Conservation (phyloP, 1,140 invertebrate species). For the Heliconius hewitsoni region DNA sequence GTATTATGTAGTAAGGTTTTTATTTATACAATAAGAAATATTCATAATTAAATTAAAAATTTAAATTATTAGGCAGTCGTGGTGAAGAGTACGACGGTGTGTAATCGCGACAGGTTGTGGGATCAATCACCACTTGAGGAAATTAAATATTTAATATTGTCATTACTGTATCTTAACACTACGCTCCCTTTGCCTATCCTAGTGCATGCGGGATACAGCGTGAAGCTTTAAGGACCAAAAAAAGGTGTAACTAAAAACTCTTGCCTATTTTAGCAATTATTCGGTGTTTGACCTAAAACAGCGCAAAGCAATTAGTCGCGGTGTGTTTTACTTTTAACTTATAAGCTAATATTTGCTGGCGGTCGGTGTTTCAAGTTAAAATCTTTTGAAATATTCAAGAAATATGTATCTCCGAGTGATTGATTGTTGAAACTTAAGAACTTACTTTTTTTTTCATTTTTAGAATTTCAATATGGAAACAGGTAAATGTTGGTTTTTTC, state of each 20-base stretch:
- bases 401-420: not conserved
- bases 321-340: constrained; percentile 29
- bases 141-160: no score
- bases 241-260: not conserved
- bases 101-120: no score
- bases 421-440: not conserved
- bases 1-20: no score
- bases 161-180: no score
- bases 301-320: constrained; percentile 52
- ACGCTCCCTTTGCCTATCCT: no score
- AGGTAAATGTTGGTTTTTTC: not conserved
- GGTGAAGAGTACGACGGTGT: no score
- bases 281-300: constrained; percentile 47
- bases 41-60: no score
- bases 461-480: not conserved
- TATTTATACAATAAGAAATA: no score
- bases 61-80: no score
- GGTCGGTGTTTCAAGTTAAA: constrained; percentile 29
- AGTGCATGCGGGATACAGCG: no score
- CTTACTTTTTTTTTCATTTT: not conserved
- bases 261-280: constrained; percentile 41
- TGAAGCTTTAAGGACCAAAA: not conserved
- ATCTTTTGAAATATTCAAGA: constrained; percentile 33
- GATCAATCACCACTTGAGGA: no score
- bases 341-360: constrained; percentile 49